Evolutionary conservation across 2,797 vertebrate genomes (phyloP).

Genomic region (Onychomys torridus): DNA sequence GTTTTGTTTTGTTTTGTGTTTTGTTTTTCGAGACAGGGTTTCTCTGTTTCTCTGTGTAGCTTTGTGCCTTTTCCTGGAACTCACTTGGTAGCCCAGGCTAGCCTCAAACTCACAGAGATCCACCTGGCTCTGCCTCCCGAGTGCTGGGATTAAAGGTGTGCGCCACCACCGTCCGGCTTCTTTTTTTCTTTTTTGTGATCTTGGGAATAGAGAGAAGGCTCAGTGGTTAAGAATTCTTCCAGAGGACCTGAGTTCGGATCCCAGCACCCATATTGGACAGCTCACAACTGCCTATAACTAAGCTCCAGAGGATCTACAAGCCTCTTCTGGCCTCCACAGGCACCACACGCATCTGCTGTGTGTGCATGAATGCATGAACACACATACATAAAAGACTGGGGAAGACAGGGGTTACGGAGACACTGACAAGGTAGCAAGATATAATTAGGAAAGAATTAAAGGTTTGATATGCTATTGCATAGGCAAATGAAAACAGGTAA

Average conservation of each 20-base stretch:
- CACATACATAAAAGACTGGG: neutral
- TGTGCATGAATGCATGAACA: neutral
- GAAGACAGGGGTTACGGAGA: neutral
- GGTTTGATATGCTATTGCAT: neutral
- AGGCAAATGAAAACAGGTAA: neutral
- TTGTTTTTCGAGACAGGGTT: too few species aligned
- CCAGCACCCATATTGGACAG: neutral
- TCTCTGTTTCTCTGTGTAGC: too few species aligned
- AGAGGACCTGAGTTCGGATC: neutral
- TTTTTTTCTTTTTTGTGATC: neutral
- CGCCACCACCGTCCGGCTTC: too few species aligned
- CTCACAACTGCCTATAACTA: neutral
- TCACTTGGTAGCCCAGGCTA: too few species aligned
- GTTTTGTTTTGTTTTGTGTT: too few species aligned
- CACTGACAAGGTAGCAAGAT: neutral
- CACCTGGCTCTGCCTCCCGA: too few species aligned
- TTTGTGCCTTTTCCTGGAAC: too few species aligned
- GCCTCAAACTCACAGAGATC: too few species aligned
- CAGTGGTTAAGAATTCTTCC: neutral
- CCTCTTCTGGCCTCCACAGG: too few species aligned
- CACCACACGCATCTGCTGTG: neutral
- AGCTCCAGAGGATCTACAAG: neutral
- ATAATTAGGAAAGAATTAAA: neutral
- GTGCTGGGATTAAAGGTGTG: too few species aligned
- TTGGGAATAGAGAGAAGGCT: neutral